Evolutionary conservation across 2,797 vertebrate genomes (phyloP).

Genomic region (Eutrigla gurnardus): DNA sequence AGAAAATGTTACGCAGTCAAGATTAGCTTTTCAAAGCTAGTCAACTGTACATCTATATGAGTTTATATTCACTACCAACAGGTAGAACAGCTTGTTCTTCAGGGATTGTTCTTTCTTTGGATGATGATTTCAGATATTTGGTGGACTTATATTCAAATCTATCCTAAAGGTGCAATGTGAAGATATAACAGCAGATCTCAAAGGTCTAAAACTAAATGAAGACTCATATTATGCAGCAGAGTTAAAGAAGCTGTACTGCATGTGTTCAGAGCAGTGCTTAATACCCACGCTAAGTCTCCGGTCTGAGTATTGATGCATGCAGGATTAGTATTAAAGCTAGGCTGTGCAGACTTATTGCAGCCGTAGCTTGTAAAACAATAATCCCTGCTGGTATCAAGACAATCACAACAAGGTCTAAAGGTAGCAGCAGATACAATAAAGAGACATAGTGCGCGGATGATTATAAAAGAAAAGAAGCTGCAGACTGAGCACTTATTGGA

Average conservation of each 20-base stretch:
- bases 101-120: neutral
- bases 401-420: conserved; percentile 63
- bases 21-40: neutral
- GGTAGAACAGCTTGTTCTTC: neutral
- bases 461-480: conserved; percentile 48
- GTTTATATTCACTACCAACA: conserved; percentile 1
- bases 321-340: conserved; percentile 71
- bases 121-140: neutral
- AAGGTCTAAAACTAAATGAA: conserved; percentile 12
- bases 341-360: conserved; percentile 58
- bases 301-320: conserved; percentile 64
- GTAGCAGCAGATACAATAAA: conserved; percentile 54
- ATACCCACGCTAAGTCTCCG: conserved; percentile 56
- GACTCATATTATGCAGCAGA: conserved; percentile 26
- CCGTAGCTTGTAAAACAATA: conserved; percentile 75
- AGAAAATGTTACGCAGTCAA: neutral
- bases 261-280: conserved; percentile 53
- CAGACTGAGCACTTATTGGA: conserved; percentile 55
- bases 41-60: neutral
- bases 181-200: conserved; percentile 17
- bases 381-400: conserved; percentile 62
- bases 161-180: neutral
- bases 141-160: neutral
- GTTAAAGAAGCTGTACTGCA: conserved; percentile 48
- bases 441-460: conserved; percentile 41